Evolutionary conservation across 2,888 invertebrate species (phyloP).

Genomic region (Zhuqinia jingwanae): DNA sequence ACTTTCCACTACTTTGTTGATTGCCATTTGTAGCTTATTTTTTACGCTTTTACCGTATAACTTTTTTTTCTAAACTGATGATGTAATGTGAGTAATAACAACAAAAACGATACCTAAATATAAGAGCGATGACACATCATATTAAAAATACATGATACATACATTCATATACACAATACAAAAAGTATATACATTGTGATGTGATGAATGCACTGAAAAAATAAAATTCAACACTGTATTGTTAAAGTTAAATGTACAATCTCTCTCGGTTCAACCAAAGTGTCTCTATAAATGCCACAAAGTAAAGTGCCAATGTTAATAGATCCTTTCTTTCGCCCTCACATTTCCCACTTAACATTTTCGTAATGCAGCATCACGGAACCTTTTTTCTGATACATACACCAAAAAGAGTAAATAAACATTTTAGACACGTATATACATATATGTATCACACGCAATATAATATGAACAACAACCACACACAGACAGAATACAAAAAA

Average conservation of each 20-base stretch:
- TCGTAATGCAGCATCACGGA: constrained; percentile 61
- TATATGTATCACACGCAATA: neutral
- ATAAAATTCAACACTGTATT: neutral
- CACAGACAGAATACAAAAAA: constrained; percentile 6
- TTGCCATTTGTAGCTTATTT: too few relatives aligned
- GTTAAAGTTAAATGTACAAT: neutral
- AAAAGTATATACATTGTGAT: too few relatives aligned
- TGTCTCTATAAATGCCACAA: constrained; percentile 41
- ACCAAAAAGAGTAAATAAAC: neutral
- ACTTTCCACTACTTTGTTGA: too few relatives aligned
- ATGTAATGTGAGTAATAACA: too few relatives aligned
- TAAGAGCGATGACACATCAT: too few relatives aligned
- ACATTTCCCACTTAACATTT: constrained; percentile 58
- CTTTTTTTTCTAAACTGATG: too few relatives aligned
- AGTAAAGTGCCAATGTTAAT: constrained; percentile 43
- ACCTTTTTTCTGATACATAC: neutral
- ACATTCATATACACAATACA: too few relatives aligned
- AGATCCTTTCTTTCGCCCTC: constrained; percentile 58
- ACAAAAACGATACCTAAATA: too few relatives aligned
- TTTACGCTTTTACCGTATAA: too few relatives aligned
- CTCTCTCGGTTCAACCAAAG: neutral
- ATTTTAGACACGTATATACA: too few relatives aligned
- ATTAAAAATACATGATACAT: too few relatives aligned
- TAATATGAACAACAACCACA: constrained; percentile 17
- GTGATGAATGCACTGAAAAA: too few relatives aligned